phyloP scores from a whole-genome alignment of 2,888 invertebrate species.

The Charanyca ferruginea region DNA sequence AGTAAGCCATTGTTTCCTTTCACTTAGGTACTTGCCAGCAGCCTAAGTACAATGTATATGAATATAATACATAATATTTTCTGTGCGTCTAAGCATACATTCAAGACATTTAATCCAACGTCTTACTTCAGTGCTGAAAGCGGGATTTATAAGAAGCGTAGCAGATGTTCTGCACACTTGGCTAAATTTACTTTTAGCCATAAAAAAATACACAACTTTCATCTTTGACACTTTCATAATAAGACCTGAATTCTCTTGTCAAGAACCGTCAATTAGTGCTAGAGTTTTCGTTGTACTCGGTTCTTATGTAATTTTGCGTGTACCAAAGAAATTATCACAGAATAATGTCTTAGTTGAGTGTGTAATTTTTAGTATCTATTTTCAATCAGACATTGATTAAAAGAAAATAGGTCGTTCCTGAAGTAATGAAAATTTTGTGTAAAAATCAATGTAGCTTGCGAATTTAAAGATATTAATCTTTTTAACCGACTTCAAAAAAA shows the following conservation, averaged over 20 bases:
- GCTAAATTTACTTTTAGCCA: constrained; percentile 56
- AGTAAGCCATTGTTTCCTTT: constrained; percentile 3
- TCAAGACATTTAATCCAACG: constrained; percentile 62
- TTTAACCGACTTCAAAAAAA: too few species aligned
- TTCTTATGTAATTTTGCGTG: constrained; percentile 34
- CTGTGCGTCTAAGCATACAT: constrained; percentile 44
- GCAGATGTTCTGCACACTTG: constrained; percentile 67
- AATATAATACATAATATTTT: constrained; percentile 39
- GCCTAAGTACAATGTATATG: constrained; percentile 12
- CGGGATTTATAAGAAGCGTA: constrained; percentile 64
- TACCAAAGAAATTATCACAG: constrained; percentile 39
- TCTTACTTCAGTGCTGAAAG: constrained; percentile 65
- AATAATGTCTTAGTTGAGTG: constrained; percentile 17
- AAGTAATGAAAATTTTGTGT: too few species aligned
- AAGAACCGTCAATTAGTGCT: constrained; percentile 54
- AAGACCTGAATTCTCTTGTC: constrained; percentile 31
- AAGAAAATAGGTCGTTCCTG: too few species aligned
- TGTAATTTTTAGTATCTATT: neutral
- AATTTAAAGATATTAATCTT: too few species aligned
- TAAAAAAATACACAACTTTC: constrained; percentile 23
- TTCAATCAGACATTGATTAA: neutral
- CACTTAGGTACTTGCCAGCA: constrained; percentile 3
- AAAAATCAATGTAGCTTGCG: too few species aligned
- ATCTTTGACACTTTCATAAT: constrained; percentile 6
- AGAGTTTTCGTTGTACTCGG: constrained; percentile 50